Evolutionary conservation across 2,888 invertebrate species (phyloP).

Genomic region (Anoplius nigerrimus): DNA sequence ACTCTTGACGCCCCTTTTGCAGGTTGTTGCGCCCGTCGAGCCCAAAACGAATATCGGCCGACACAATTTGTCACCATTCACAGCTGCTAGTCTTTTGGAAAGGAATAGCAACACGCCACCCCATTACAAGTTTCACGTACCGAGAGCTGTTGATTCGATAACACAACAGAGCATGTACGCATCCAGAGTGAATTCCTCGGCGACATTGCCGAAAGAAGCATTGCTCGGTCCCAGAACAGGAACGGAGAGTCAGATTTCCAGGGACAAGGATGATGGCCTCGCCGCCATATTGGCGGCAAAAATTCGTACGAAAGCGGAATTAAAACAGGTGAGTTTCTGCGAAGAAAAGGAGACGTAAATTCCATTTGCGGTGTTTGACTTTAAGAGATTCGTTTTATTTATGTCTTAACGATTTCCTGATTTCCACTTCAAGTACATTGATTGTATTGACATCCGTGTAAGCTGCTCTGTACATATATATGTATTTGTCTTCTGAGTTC

Average conservation of each 20-base stretch:
- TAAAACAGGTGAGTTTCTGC: constrained; percentile 77
- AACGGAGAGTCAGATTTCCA: constrained; percentile 68
- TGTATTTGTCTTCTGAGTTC: no score
- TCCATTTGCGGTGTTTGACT: neutral
- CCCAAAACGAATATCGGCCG: constrained; percentile 76
- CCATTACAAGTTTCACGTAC: constrained; percentile 81
- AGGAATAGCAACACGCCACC: constrained; percentile 75
- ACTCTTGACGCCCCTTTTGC: constrained; percentile 32
- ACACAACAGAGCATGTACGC: constrained; percentile 72
- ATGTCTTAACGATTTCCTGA: no score
- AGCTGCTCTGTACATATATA: no score
- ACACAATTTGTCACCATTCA: constrained; percentile 78
- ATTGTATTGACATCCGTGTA: no score
- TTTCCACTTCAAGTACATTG: no score
- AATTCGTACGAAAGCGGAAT: constrained; percentile 90
- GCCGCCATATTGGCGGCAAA: constrained; percentile 82
- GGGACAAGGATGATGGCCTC: constrained; percentile 76
- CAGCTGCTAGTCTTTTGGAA: constrained; percentile 77
- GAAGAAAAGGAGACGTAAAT: neutral
- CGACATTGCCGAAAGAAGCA: constrained; percentile 68
- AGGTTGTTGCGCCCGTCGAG: constrained; percentile 71
- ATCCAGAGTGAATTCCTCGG: constrained; percentile 68
- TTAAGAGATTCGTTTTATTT: no score
- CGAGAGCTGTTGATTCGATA: constrained; percentile 83
- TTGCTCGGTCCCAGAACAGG: constrained; percentile 63